Conservation (phyloP, 2,888 invertebrate species). For the Stenchaetothrips biformis region DNA sequence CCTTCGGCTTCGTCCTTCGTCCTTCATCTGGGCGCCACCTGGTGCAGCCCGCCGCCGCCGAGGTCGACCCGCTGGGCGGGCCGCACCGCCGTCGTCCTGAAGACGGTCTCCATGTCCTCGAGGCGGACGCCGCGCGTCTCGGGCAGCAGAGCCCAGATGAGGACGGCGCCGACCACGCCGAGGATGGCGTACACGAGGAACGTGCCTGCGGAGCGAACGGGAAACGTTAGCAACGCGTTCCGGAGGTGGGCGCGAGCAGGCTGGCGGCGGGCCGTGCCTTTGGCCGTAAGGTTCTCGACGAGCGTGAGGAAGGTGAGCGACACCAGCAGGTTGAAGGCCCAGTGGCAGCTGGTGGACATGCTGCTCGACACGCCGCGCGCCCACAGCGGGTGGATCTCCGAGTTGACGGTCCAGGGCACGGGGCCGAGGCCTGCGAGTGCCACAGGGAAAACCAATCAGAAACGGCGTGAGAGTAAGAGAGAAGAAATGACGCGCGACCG, state of each 20-base stretch:
- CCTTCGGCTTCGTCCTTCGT: not conserved
- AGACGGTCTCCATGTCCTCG: conserved; percentile 50
- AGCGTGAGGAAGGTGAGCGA: conserved; percentile 51
- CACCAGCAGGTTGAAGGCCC: conserved; percentile 51
- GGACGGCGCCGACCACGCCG: conserved; percentile 47
- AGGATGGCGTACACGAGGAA: conserved; percentile 52
- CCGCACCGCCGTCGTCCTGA: conserved; percentile 35
- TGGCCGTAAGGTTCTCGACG: conserved; percentile 45
- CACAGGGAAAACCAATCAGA: not conserved
- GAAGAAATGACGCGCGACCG: too few relatives aligned
- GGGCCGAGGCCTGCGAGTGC: conserved; percentile 48
- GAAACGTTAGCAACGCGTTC: not conserved
- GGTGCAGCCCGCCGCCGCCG: not conserved
- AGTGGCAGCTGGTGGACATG: conserved; percentile 49
- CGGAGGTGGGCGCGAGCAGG: not conserved
- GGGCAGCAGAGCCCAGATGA: conserved; percentile 48
- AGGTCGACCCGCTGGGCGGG: not conserved
- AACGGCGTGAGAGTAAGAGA: too few relatives aligned
- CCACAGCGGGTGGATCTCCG: conserved; percentile 53
- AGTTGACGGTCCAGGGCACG: conserved; percentile 54
- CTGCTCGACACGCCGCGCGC: conserved; percentile 50
- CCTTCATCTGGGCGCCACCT: not conserved
- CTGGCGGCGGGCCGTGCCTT: conserved; percentile 44
- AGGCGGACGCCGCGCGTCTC: conserved; percentile 51
- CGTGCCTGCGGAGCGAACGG: conserved; percentile 44